Evolutionary conservation across 1,140 invertebrate genomes (phyloP).

Genomic region (Popillia japonica): DNA sequence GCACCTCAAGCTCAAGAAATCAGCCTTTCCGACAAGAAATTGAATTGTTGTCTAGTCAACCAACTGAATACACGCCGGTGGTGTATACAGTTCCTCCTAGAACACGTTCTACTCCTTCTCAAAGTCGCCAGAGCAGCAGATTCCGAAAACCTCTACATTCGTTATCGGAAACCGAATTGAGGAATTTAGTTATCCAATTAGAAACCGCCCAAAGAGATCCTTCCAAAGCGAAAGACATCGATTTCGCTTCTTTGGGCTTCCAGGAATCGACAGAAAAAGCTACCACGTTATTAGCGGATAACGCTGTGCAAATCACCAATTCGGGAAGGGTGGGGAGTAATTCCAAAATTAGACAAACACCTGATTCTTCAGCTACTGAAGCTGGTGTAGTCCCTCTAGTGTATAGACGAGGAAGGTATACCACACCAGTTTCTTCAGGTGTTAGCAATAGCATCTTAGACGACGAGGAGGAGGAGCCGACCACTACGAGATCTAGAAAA

Average conservation of each 20-base stretch:
- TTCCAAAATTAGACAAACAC: background rate
- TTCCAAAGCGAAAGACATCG: slow-evolving; percentile 50
- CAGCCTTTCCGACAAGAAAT: slow-evolving; percentile 48
- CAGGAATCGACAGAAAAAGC: slow-evolving; percentile 46
- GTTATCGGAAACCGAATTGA: slow-evolving; percentile 44
- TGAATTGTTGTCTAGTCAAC: slow-evolving; percentile 53
- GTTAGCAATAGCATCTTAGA: slow-evolving; percentile 52
- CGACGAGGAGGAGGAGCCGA: slow-evolving; percentile 42
- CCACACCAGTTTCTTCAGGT: slow-evolving; percentile 44
- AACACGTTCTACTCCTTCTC: background rate
- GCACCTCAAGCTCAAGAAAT: background rate
- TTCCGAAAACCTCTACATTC: slow-evolving; percentile 37
- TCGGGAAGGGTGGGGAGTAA: slow-evolving; percentile 52
- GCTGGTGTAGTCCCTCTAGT: slow-evolving; percentile 2
- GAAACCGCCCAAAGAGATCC: slow-evolving; percentile 56
- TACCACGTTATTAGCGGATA: slow-evolving; percentile 46
- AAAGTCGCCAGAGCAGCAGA: slow-evolving; percentile 39
- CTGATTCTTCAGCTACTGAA: slow-evolving; percentile 1
- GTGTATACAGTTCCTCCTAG: slow-evolving; percentile 47
- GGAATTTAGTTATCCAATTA: slow-evolving; percentile 52
- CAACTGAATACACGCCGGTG: slow-evolving; percentile 54
- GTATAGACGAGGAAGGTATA: slow-evolving; percentile 36
- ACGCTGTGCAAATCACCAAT: slow-evolving; percentile 51
- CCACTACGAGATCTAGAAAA: slow-evolving; percentile 41
- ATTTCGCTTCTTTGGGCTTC: slow-evolving; percentile 53